Conservation (phyloP, 2,113 vertebrate species). For the Pseudopodoces humilis region DNA sequence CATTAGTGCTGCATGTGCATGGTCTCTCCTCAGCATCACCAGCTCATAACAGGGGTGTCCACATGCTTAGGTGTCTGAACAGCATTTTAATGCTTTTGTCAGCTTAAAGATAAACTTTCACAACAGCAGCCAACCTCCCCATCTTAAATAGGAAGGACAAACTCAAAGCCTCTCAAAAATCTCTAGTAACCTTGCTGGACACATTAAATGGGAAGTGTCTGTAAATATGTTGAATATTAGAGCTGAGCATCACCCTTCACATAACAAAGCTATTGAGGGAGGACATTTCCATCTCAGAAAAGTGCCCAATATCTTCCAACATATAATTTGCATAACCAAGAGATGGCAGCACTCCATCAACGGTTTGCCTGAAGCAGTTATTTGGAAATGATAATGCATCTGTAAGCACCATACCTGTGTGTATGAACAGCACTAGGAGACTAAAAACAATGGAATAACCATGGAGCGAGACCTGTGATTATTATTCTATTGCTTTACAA, state of each 20-base stretch:
- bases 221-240: background rate
- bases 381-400: background rate
- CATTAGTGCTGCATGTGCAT: accelerated
- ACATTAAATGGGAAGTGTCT: background rate
- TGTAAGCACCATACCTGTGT: background rate
- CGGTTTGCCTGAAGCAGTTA: conserved; percentile 9
- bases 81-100: background rate
- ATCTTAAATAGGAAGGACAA: background rate
- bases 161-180: background rate
- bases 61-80: background rate
- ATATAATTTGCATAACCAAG: conserved; percentile 67
- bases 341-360: conserved; percentile 72
- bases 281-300: background rate
- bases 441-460: conserved; percentile 11
- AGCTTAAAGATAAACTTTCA: background rate
- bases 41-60: background rate
- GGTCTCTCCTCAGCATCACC: accelerated
- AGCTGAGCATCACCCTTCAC: background rate
- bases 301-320: background rate
- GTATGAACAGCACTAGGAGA: background rate
- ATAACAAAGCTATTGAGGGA: background rate
- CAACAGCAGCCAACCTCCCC: background rate
- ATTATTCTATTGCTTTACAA: background rate
- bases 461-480: background rate
- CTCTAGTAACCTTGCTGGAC: background rate